Evolutionary conservation across 1,140 invertebrate species (phyloP).

Genomic region (Cydia amplana): DNA sequence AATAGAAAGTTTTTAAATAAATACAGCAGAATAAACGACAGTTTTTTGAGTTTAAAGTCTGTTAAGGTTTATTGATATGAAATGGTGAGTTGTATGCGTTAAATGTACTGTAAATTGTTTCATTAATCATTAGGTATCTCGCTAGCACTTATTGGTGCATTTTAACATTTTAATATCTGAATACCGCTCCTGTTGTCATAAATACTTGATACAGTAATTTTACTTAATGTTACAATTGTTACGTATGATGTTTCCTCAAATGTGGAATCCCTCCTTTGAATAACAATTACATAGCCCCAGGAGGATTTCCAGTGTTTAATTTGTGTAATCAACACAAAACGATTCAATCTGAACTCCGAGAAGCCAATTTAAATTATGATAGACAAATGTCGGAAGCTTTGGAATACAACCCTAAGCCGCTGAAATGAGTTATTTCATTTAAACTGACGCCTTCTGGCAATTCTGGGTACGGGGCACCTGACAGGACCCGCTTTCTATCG

Average conservation of each 20-base stretch:
- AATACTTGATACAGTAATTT: background rate
- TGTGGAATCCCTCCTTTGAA: background rate
- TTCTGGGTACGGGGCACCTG: background rate
- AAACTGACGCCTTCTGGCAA: conserved; percentile 10
- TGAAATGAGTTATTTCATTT: conserved; percentile 17
- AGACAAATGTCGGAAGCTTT: background rate
- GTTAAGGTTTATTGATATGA: no score
- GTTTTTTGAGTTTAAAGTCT: no score
- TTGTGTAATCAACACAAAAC: background rate
- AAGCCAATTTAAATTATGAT: background rate
- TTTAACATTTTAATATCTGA: no score
- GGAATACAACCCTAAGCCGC: background rate
- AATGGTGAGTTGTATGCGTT: no score
- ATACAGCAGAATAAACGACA: no score
- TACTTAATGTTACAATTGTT: background rate
- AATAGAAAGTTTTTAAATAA: background rate
- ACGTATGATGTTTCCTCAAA: background rate
- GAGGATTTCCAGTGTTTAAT: background rate
- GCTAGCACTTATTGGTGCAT: no score
- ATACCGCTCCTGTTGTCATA: background rate
- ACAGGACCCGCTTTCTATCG: background rate
- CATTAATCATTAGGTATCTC: no score
- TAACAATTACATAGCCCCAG: background rate
- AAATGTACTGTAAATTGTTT: no score
- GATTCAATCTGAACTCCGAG: background rate